Evolutionary conservation across 2,113 vertebrate genomes (phyloP).

Genomic region (Rhadina sibilatrix): DNA sequence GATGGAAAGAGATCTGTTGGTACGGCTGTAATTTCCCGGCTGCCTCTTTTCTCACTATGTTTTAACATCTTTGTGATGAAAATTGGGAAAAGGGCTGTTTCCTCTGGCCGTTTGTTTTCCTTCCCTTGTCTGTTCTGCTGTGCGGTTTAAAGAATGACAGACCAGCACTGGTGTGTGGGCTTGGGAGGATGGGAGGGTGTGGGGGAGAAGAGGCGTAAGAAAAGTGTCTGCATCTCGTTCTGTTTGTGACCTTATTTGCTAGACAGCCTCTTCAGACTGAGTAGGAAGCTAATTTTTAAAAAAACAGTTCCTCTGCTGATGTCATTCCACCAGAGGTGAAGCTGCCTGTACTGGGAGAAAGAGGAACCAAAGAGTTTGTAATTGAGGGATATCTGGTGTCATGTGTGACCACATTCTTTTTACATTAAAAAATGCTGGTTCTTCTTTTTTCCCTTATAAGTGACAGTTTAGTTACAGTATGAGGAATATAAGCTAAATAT

Average conservation of each 20-base stretch:
- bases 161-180: neutral
- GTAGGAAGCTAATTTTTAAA: neutral
- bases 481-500: neutral
- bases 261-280: neutral
- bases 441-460: neutral
- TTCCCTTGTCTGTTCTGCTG: neutral
- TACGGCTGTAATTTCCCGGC: accelerated
- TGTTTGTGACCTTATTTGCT: neutral
- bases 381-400: neutral
- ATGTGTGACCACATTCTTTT: neutral
- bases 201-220: neutral
- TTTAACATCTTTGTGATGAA: neutral
- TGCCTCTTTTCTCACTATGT: neutral
- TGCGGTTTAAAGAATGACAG: neutral
- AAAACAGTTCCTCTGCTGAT: neutral
- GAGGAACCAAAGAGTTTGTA: neutral
- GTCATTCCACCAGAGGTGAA: neutral
- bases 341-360: neutral
- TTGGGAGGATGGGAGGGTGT: neutral
- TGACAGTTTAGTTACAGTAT: neutral
- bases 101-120: neutral
- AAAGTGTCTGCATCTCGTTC: neutral
- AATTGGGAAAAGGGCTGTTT: neutral
- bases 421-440: neutral
- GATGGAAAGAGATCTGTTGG: neutral